Conservation (phyloP, 1,140 invertebrate species). For the Drosophila sp. region DNA sequence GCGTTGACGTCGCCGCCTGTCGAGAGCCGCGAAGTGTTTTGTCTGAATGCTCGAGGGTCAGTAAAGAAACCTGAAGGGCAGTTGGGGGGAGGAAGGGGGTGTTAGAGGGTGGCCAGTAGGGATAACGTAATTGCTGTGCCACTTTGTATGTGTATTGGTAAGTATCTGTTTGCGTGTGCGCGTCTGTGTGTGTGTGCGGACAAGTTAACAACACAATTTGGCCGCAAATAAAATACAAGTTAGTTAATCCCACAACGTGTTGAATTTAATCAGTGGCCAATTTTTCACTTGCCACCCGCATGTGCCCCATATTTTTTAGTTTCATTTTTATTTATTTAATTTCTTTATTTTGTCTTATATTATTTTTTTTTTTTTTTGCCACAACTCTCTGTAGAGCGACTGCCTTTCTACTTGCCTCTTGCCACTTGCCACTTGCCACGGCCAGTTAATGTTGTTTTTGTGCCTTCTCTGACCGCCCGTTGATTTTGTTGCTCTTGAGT, state of each 20-base stretch:
- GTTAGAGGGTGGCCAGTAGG: slow-evolving; percentile 17
- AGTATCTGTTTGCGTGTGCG: background rate
- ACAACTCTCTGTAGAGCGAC: background rate
- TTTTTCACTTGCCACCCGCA: slow-evolving; percentile 70
- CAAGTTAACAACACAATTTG: slow-evolving; percentile 81
- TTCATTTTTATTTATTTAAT: too few relatives aligned
- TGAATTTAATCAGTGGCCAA: slow-evolving; percentile 83
- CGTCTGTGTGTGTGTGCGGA: slow-evolving; percentile 9
- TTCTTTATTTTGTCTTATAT: background rate
- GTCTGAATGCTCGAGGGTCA: slow-evolving; percentile 67
- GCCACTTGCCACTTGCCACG: background rate
- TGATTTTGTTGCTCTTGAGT: slow-evolving; percentile 29
- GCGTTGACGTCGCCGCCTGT: slow-evolving; percentile 39
- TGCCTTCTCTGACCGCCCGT: slow-evolving; percentile 40
- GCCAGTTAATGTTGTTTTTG: slow-evolving; percentile 24
- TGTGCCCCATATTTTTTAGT: slow-evolving; percentile 15
- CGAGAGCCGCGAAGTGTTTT: slow-evolving; percentile 54
- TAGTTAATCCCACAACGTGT: slow-evolving; percentile 83
- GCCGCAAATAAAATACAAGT: slow-evolving; percentile 80
- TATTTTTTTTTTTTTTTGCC: background rate
- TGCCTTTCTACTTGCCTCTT: background rate
- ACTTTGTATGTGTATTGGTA: background rate
- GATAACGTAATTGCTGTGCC: slow-evolving; percentile 66
- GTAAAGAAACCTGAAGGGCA: background rate
- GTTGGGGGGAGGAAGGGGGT: background rate